Conservation (phyloP, 2,797 vertebrate species). For the Bovichtus diacanthus region DNA sequence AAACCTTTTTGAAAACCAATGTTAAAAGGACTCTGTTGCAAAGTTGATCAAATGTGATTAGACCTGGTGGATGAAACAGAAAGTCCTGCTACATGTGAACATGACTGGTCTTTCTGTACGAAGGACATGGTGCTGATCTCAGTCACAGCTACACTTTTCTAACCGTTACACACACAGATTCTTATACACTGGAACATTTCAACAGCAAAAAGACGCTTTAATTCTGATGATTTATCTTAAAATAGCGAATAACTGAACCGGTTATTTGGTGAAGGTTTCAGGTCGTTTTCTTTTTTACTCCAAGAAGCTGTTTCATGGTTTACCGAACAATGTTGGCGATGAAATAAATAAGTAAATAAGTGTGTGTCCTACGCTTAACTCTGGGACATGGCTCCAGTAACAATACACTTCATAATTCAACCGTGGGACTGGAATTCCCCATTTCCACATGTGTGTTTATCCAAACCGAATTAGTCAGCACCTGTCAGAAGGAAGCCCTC, state of each 20-base stretch:
- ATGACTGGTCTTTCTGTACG: neutral
- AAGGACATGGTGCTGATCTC: too few relatives aligned
- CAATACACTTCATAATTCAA: slow-evolving; percentile 14
- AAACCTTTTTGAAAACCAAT: neutral
- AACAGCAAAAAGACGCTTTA: neutral
- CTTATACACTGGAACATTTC: neutral
- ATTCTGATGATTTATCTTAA: neutral
- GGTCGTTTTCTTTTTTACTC: neutral
- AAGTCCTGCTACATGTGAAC: neutral
- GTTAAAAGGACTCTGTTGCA: neutral
- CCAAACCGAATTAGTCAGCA: slow-evolving; percentile 44
- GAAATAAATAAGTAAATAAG: neutral
- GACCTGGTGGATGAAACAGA: neutral
- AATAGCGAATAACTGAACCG: too few relatives aligned
- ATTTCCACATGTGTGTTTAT: slow-evolving; percentile 9
- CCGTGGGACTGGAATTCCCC: slow-evolving; percentile 3
- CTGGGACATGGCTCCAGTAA: neutral
- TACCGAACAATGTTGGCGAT: neutral
- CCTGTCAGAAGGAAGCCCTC: slow-evolving; percentile 30
- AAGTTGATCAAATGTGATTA: neutral
- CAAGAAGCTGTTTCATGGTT: neutral
- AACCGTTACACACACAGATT: neutral
- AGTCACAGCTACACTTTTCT: neutral
- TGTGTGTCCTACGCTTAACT: neutral
- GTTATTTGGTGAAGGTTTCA: neutral